Conservation (phyloP, 2,797 vertebrate species). For the Phyllotis vaccarum region DNA sequence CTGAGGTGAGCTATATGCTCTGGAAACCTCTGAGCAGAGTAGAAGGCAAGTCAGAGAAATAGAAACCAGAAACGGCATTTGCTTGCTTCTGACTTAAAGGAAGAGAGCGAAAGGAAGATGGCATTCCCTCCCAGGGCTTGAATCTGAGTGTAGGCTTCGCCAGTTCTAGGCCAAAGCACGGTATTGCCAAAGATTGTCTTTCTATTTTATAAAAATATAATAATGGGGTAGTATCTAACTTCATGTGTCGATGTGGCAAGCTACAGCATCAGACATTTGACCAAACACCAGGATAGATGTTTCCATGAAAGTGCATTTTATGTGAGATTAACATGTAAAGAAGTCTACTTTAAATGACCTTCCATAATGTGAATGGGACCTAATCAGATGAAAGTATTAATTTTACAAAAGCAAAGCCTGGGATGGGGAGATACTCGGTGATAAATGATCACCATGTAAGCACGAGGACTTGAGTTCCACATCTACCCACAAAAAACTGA, state of each 20-base stretch:
- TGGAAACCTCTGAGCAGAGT: conserved; percentile 26
- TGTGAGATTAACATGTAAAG: conserved; percentile 35
- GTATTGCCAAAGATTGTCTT: background rate
- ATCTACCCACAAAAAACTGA: background rate
- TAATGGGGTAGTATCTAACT: background rate
- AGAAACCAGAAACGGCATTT: background rate
- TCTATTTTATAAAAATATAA: background rate
- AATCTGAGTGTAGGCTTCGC: background rate
- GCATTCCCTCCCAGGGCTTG: background rate
- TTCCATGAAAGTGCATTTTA: conserved; percentile 46
- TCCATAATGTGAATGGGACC: background rate
- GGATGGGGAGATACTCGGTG: background rate
- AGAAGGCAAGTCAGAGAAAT: conserved; percentile 13
- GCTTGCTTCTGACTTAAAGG: conserved; percentile 38
- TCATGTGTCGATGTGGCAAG: background rate
- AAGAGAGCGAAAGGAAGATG: background rate
- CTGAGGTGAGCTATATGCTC: background rate
- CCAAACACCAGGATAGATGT: conserved; percentile 6
- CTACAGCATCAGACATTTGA: background rate
- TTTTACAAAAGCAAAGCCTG: background rate
- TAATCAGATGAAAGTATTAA: background rate
- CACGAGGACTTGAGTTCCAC: background rate
- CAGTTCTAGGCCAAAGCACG: background rate
- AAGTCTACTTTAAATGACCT: background rate
- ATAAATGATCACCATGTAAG: background rate